phyloP scores from a whole-genome alignment of 2,797 vertebrate genomes.

The Acanthis flammea region DNA sequence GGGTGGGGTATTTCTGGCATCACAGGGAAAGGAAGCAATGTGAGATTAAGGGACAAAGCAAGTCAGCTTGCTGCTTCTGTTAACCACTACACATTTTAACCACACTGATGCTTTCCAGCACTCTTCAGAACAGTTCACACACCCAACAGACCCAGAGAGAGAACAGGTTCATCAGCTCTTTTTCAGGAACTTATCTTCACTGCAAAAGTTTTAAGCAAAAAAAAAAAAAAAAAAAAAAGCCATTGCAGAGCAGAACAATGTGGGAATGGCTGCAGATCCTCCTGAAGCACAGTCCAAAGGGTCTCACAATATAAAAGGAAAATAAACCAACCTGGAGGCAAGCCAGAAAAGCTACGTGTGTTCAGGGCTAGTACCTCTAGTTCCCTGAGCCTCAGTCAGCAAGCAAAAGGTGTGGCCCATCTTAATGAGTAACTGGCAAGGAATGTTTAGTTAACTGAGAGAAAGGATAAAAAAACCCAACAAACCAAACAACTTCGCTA shows the following conservation, averaged over 20 bases:
- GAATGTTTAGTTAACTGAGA: neutral
- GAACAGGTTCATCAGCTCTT: neutral
- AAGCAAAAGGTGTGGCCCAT: neutral
- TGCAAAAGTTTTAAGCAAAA: neutral
- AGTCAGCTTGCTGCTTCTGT: neutral
- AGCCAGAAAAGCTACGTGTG: neutral
- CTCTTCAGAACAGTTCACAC: rapidly evolving
- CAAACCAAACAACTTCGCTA: neutral
- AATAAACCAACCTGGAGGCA: neutral
- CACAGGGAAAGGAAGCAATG: neutral
- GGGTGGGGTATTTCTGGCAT: neutral
- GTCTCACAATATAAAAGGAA: neutral
- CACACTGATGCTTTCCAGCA: neutral
- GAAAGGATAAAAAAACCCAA: neutral
- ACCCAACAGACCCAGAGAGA: neutral
- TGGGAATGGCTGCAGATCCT: neutral
- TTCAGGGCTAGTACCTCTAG: neutral
- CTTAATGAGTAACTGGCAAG: neutral
- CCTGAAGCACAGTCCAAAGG: neutral
- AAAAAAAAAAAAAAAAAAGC: neutral
- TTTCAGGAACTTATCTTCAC: neutral
- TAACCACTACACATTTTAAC: neutral
- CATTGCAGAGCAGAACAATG: rapidly evolving
- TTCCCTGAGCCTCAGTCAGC: neutral
- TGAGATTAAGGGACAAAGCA: neutral